Evolutionary conservation across 1,140 invertebrate species (phyloP), one percentile per base, ranked within the genome.

Genomic region (Drosophila melanica): DNA sequence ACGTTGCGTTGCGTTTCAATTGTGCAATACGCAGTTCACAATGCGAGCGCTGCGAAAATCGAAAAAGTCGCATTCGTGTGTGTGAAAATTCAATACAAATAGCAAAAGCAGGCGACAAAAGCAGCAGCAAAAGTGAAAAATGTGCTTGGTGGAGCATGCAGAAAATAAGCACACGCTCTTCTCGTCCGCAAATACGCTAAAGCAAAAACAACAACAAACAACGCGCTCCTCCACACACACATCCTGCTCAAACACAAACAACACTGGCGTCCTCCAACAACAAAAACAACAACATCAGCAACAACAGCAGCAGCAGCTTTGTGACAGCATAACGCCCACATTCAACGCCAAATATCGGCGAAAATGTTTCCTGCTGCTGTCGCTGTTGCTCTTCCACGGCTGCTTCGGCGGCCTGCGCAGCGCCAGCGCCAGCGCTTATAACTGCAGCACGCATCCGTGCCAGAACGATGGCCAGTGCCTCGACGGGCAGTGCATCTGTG

Each of bases 401-500:
- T 92, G 90, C 72, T 89, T 91, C 51, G 91, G 80, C 27, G 77
- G 79, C 9, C 64, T 92, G 54, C 78, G 75, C 37, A 84, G 78
- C 33, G 86, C 82, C 48, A 84, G 78, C 33, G 86, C 82, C 48
- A 77, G 81, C n/a, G 90, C 90, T 44, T 91, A 90, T 67, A 80
- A 92, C 68, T 90, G 92, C 72, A 87, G 84, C 12, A 92, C 92
- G 58, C 84, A 87, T 77, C 91, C 91, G 60, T 94, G 92, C 89
- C 95, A 95, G 92, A 93, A 94, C 74, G 95, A 96, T 92, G 96
- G 96, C 33, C 92, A 94, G 59, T 98, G 97, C 73, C 94, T 94
- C 95, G 93, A 96, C 95, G 81, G 96, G 94, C 90, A 89, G 85
- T 98, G 97, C 93, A 92, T 96, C 58, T 98, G 97, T 93, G 94